Evolutionary conservation across 1,140 invertebrate genomes (phyloP).

Genomic region (Drosophila guanche): DNA sequence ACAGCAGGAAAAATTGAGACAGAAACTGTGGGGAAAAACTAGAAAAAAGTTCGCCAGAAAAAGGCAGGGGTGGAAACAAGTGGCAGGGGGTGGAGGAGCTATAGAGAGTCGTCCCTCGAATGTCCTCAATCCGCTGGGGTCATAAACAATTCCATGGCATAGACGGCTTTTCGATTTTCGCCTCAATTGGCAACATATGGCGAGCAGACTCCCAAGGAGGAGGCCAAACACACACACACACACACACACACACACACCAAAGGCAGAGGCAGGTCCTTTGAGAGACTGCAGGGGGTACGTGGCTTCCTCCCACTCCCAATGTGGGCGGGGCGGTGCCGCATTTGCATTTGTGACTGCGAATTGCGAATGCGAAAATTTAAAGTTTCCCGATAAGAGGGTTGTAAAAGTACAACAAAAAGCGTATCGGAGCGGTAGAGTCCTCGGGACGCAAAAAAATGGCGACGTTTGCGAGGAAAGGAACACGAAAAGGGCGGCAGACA

Average conservation of each 20-base stretch:
- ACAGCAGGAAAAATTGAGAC: constrained; percentile 45
- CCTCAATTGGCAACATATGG: constrained; percentile 81
- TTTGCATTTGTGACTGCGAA: constrained; percentile 78
- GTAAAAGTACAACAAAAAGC: constrained; percentile 72
- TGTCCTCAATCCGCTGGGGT: constrained; percentile 52
- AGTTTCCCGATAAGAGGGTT: constrained; percentile 78
- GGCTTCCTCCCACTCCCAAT: background rate
- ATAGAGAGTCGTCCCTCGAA: constrained; percentile 35
- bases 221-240: constrained; percentile 11
- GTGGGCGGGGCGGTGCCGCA: constrained; percentile 62
- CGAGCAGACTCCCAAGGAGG: constrained; percentile 54
- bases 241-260: background rate
- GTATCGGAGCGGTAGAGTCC: constrained; percentile 8
- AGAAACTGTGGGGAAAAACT: constrained; percentile 48
- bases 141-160: constrained; percentile 73
- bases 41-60: constrained; percentile 27
- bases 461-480: constrained; percentile 64
- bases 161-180: constrained; percentile 80
- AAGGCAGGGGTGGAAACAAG: background rate
- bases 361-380: constrained; percentile 80
- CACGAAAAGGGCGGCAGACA: constrained; percentile 78
- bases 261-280: background rate
- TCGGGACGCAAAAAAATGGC: constrained; percentile 58
- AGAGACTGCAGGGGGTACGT: background rate
- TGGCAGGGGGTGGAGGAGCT: constrained; percentile 13